phyloP scores from a whole-genome alignment of 2,888 invertebrate genomes.

The Agrilus cyanescens region DNA sequence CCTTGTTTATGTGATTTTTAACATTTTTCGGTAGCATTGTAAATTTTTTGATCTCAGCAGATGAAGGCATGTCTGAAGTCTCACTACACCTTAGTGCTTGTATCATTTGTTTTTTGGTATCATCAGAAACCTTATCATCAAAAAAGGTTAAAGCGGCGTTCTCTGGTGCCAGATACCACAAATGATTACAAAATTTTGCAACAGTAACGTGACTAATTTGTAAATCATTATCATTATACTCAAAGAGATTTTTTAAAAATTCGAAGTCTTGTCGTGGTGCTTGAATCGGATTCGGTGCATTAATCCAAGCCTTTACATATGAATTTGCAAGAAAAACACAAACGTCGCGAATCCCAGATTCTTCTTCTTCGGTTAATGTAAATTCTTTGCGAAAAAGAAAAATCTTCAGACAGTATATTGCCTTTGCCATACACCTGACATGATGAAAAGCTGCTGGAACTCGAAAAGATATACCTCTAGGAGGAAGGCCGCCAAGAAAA shows the following conservation, averaged over 20 bases:
- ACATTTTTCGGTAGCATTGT: too few relatives aligned
- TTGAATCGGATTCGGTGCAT: constrained; percentile 11
- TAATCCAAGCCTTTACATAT: constrained; percentile 20
- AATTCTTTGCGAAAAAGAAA: constrained; percentile 13
- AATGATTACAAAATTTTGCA: constrained; percentile 15
- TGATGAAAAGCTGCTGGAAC: constrained; percentile 18
- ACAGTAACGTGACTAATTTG: constrained; percentile 15
- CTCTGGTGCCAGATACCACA: constrained; percentile 17
- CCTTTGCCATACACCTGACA: constrained; percentile 22
- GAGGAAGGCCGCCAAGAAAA: not conserved
- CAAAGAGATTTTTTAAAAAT: constrained; percentile 11
- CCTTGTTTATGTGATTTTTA: too few relatives aligned
- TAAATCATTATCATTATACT: constrained; percentile 13
- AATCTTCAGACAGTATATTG: constrained; percentile 19
- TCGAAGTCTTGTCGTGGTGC: constrained; percentile 8
- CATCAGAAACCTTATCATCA: constrained; percentile 7
- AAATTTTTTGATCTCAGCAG: too few relatives aligned
- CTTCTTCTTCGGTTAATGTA: constrained; percentile 11
- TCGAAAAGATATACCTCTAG: not conserved
- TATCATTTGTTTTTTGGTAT: not conserved
- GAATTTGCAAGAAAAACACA: constrained; percentile 18
- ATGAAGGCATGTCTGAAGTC: not conserved
- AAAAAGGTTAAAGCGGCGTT: constrained; percentile 9
- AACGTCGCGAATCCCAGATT: constrained; percentile 11
- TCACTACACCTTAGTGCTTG: not conserved